These are phyloP conservation scores for Perizoma flavofasciatum DNA, from an alignment of 2,888 invertebrate species.

Conservation along the genomic window DNA sequence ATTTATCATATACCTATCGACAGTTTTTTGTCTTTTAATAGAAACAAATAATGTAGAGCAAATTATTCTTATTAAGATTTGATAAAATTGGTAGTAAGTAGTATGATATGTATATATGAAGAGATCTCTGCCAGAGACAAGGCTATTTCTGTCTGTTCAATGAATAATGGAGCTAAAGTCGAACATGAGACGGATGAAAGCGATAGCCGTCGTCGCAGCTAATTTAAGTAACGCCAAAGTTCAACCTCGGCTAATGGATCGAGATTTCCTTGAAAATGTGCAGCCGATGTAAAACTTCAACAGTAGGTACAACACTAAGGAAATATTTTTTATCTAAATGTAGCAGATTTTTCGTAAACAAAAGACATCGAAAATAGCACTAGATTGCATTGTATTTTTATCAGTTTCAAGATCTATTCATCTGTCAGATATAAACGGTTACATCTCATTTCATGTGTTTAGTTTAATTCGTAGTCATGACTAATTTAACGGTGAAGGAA, in stretches of 20 bases:
- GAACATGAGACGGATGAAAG: constrained; percentile 30
- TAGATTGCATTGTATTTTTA: not conserved
- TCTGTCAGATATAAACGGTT: constrained; percentile 1
- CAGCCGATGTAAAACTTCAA: constrained; percentile 6
- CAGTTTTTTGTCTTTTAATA: not conserved
- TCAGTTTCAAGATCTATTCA: constrained; percentile 5
- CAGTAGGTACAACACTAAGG: constrained; percentile 7
- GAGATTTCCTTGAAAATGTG: constrained; percentile 20
- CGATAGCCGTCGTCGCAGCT: constrained; percentile 27
- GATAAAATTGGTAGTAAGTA: too few relatives aligned
- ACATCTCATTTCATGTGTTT: not conserved
- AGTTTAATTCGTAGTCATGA: too few relatives aligned
- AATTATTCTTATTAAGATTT: too few relatives aligned
- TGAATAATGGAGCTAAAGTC: constrained; percentile 24
- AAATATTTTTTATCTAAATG: not conserved
- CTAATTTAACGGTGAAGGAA: too few relatives aligned
- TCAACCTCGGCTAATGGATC: constrained; percentile 31
- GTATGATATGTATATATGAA: not conserved
- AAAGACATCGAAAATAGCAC: not conserved
- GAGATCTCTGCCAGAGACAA: constrained; percentile 7
- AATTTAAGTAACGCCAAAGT: constrained; percentile 36
- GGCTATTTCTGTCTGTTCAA: constrained; percentile 9
- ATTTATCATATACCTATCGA: not conserved
- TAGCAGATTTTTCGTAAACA: not conserved
- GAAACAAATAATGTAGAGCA: too few relatives aligned